These are phyloP conservation scores for Nebria ingens DNA, from an alignment of 1,140 invertebrate species.

Conservation along the genomic window DNA sequence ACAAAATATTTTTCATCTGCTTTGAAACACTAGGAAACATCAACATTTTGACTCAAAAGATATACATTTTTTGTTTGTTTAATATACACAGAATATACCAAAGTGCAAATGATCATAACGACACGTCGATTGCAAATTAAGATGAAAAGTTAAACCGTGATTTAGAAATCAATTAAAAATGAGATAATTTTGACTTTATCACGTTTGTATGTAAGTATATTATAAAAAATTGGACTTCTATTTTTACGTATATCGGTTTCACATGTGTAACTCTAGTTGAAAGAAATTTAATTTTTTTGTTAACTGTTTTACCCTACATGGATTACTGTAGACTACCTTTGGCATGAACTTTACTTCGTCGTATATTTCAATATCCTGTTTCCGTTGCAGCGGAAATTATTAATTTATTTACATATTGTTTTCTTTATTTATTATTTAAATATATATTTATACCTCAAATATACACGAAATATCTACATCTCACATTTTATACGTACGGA, in stretches of 20 bases:
- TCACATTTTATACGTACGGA: slow-evolving; percentile 17
- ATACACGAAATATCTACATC: slow-evolving; percentile 30
- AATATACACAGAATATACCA: too few relatives aligned
- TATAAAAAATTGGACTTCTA: slow-evolving; percentile 6
- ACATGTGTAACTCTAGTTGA: slow-evolving; percentile 1
- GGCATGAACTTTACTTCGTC: slow-evolving; percentile 33
- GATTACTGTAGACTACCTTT: slow-evolving; percentile 34
- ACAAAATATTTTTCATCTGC: slow-evolving; percentile 25
- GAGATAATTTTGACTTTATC: too few relatives aligned
- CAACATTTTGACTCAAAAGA: neutral
- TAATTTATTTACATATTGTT: slow-evolving; percentile 27
- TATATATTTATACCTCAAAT: slow-evolving; percentile 24
- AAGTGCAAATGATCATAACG: too few relatives aligned
- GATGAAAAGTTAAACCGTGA: too few relatives aligned
- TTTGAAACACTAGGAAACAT: slow-evolving; percentile 9
- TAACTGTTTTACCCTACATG: slow-evolving; percentile 29
- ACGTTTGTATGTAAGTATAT: neutral
- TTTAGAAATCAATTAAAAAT: too few relatives aligned
- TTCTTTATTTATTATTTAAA: slow-evolving; percentile 25
- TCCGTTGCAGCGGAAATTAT: slow-evolving; percentile 17
- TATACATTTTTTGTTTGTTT: too few relatives aligned
- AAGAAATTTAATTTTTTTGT: slow-evolving; percentile 14
- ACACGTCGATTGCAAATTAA: too few relatives aligned
- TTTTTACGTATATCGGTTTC: slow-evolving; percentile 16
- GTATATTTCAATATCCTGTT: slow-evolving; percentile 36